phyloP scores from a whole-genome alignment of 2,113 vertebrate genomes.

The Oxygymnocypris stewartii region DNA sequence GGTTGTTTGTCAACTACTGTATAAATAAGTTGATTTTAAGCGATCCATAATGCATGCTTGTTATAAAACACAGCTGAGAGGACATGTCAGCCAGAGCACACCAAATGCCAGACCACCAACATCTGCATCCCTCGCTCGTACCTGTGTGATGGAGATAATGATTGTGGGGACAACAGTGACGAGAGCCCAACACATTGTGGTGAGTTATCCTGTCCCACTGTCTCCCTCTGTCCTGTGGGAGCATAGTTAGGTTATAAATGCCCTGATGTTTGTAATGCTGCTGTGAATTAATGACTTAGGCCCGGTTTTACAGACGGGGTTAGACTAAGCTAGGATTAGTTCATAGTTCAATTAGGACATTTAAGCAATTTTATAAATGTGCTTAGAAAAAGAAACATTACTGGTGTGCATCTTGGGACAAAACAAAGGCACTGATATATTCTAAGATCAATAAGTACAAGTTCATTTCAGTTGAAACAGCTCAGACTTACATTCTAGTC shows the following conservation, averaged over 20 bases:
- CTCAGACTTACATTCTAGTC: too few relatives aligned
- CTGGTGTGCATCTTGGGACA: too few relatives aligned
- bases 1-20: neutral
- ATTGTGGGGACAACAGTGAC: conserved; percentile 97
- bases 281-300: too few relatives aligned
- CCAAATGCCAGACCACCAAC: conserved; percentile 90
- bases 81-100: conserved; percentile 87
- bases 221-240: neutral
- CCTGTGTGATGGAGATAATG: conserved; percentile 96
- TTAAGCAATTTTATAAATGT: too few relatives aligned
- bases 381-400: too few relatives aligned
- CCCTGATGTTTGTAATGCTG: too few relatives aligned
- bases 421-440: too few relatives aligned
- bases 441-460: too few relatives aligned
- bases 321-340: too few relatives aligned
- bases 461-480: too few relatives aligned
- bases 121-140: conserved; percentile 92
- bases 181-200: conserved; percentile 93
- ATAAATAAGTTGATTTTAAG: neutral
- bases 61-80: conserved; percentile 80
- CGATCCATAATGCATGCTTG: neutral
- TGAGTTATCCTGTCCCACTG: conserved; percentile 67
- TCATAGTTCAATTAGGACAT: too few relatives aligned
- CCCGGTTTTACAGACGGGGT: too few relatives aligned
- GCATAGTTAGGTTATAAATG: neutral